A percentile compares a stretch with the other conserved stretches of the same genome.
Evolutionary conservation across 2,888 invertebrate species (phyloP).

Genomic region (Horisme vitalbata): DNA sequence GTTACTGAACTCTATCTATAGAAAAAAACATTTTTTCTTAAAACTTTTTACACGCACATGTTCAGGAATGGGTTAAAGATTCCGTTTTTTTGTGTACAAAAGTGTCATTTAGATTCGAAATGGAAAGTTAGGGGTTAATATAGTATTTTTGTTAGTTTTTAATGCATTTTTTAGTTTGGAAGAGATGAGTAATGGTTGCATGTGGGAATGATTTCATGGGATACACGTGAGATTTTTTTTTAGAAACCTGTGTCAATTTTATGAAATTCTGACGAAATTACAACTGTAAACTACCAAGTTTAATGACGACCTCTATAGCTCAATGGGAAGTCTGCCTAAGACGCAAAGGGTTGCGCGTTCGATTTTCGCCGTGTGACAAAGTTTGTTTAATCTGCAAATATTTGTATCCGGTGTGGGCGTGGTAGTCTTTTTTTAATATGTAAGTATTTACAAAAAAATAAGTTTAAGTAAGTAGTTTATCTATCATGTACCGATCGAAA

Average conservation of each 20-base stretch:
- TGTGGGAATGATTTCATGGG: conserved; percentile 67
- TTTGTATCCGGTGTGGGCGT: too few relatives aligned
- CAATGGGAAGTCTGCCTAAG: too few relatives aligned
- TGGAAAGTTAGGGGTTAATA: conserved; percentile 75
- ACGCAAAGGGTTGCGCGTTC: too few relatives aligned
- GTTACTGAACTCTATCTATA: conserved; percentile 69
- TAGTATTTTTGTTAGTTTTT: conserved; percentile 58
- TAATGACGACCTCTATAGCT: too few relatives aligned
- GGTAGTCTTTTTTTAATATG: too few relatives aligned
- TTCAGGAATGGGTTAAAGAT: conserved; percentile 74
- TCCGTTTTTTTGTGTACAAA: conserved; percentile 41
- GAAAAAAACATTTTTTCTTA: conserved; percentile 50
- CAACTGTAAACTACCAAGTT: too few relatives aligned
- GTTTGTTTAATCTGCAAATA: too few relatives aligned
- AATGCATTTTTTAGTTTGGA: conserved; percentile 44
- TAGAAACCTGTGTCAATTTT: conserved; percentile 27
- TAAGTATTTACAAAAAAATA: too few relatives aligned
- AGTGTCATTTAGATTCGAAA: conserved; percentile 76
- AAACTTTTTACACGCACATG: conserved; percentile 47
- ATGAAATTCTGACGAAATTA: too few relatives aligned
- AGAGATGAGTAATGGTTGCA: conserved; percentile 71
- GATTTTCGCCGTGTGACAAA: too few relatives aligned
- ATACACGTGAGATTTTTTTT: conserved; percentile 72
- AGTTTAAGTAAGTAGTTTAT: too few relatives aligned
- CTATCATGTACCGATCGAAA: too few relatives aligned